These are phyloP conservation scores for Puma concolor DNA, from an alignment of 2,113 vertebrate genomes.

Conservation along the genomic window DNA sequence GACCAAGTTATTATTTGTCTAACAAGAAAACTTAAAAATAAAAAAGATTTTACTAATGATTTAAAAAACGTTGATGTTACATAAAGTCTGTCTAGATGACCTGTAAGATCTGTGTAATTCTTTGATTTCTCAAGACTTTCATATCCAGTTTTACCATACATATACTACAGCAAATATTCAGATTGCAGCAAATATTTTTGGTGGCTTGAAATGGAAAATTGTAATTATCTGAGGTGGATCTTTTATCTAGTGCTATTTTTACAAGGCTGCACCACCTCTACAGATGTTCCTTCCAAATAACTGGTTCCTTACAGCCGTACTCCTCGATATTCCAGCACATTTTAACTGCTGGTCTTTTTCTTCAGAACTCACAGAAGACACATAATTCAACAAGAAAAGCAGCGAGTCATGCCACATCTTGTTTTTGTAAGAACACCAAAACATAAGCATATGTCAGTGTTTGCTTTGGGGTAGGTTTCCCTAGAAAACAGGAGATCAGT, in stretches of 20 bases:
- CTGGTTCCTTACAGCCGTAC: background rate
- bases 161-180: background rate
- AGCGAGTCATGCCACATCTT: slow-evolving; percentile 42
- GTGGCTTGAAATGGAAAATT: slow-evolving; percentile 14
- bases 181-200: background rate
- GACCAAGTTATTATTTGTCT: background rate
- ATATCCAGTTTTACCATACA: background rate
- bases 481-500: slow-evolving; percentile 31
- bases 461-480: background rate
- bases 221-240: background rate
- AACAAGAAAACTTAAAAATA: background rate
- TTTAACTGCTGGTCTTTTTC: slow-evolving; percentile 22
- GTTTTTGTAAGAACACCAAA: slow-evolving; percentile 45
- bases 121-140: background rate
- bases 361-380: background rate
- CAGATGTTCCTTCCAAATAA: background rate
- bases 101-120: background rate
- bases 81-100: background rate
- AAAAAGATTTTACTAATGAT: background rate
- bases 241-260: slow-evolving; percentile 5
- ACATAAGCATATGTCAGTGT: background rate
- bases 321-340: background rate
- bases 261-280: background rate
- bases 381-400: background rate
- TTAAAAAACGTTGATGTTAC: background rate